phyloP scores from a whole-genome alignment of 1,140 invertebrate species.

The Drosophila orena region DNA sequence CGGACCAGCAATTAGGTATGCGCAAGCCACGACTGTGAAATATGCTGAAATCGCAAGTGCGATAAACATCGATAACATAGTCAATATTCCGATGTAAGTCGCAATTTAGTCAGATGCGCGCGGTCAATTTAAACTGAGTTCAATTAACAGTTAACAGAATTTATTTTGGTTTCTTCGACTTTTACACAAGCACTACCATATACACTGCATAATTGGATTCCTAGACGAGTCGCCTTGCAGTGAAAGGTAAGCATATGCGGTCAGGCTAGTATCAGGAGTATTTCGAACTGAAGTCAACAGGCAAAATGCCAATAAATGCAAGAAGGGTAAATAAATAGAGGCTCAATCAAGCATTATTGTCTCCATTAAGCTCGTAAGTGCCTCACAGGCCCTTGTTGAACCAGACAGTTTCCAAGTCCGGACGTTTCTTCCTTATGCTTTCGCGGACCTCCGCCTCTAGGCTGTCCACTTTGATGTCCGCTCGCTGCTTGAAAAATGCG shows the following conservation, averaged over 20 bases:
- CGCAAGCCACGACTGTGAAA: conserved; percentile 51
- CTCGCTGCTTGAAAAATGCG: conserved; percentile 92
- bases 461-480: conserved; percentile 86
- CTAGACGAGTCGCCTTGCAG: no score
- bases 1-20: conserved; percentile 45
- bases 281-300: conserved; percentile 11
- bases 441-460: conserved; percentile 88
- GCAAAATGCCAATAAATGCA: conserved; percentile 57
- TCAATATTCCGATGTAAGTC: neutral
- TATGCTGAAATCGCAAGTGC: neutral
- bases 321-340: conserved; percentile 47
- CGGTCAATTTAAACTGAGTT: neutral
- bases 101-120: neutral
- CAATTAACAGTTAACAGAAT: conserved; percentile 29
- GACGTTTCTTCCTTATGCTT: conserved; percentile 84
- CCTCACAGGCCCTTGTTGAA: conserved; percentile 88
- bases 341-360: conserved; percentile 55
- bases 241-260: neutral
- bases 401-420: conserved; percentile 85
- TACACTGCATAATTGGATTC: neutral
- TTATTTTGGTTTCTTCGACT: conserved; percentile 17
- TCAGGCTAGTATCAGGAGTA: conserved; percentile 26
- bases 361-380: conserved; percentile 39
- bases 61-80: neutral
- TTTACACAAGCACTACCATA: conserved; percentile 4